A percentile compares a stretch with the other conserved stretches of the same genome.
phyloP scores from a whole-genome alignment of 2,113 vertebrate genomes.

The Gallinago undulata region DNA sequence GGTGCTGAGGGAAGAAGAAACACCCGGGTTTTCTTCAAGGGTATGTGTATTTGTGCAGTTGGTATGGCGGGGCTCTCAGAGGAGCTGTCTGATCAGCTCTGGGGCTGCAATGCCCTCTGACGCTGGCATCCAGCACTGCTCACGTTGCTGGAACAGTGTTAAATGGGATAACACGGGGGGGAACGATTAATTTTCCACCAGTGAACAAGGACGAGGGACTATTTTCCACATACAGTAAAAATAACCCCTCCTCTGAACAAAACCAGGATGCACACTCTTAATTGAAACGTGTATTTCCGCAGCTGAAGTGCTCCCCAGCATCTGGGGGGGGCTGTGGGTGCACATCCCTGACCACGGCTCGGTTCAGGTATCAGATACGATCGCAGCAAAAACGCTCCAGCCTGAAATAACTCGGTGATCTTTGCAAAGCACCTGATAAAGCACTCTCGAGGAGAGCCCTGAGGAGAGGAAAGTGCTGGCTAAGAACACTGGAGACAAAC shows the following conservation, averaged over 20 bases:
- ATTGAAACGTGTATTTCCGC: not conserved
- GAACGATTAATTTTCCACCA: not conserved
- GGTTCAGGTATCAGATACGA: not conserved
- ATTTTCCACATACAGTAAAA: not conserved
- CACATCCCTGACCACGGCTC: not conserved
- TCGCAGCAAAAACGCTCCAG: not conserved
- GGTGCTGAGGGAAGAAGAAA: not conserved
- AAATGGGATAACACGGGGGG: not conserved
- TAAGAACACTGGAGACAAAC: not conserved
- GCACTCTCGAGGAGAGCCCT: not conserved
- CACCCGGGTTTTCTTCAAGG: not conserved
- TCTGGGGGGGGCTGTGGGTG: not conserved
- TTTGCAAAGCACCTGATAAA: not conserved
- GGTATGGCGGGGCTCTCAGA: not conserved
- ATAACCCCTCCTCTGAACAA: not conserved
- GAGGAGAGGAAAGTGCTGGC: not conserved
- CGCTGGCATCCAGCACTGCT: not conserved
- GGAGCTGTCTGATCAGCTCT: not conserved
- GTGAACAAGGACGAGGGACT: not conserved
- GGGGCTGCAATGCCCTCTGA: not conserved
- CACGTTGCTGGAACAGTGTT: not conserved
- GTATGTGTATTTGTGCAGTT: not conserved
- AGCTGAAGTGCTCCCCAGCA: not conserved
- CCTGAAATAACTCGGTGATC: not conserved
- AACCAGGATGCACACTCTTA: not conserved